phyloP scores from a whole-genome alignment of 2,797 vertebrate species.

The Myotis findleyi region DNA sequence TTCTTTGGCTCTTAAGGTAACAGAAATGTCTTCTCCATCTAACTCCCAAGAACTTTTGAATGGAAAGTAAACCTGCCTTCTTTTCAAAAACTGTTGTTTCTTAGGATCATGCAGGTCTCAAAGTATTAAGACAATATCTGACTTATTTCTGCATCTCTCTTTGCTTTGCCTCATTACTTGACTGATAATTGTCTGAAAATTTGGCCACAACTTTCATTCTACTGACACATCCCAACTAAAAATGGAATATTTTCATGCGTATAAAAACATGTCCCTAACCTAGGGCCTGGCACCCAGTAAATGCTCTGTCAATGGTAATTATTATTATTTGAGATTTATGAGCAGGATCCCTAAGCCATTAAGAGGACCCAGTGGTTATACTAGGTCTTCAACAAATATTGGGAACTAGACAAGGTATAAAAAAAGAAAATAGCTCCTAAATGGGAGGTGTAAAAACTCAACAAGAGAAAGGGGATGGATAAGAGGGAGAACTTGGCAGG shows the following conservation, averaged over 20 bases:
- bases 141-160: neutral
- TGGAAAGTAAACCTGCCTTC: neutral
- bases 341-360: neutral
- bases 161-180: neutral
- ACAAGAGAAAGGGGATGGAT: neutral
- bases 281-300: neutral
- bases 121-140: neutral
- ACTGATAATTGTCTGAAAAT: neutral
- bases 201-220: neutral
- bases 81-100: neutral
- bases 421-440: neutral
- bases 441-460: neutral
- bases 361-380: neutral
- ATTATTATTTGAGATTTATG: slow-evolving; percentile 22
- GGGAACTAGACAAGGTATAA: neutral
- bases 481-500: slow-evolving; percentile 32
- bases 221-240: neutral
- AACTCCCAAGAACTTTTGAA: slow-evolving; percentile 32
- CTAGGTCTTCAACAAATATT: neutral
- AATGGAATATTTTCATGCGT: neutral
- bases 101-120: neutral
- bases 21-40: slow-evolving; percentile 19
- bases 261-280: neutral
- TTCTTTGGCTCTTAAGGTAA: slow-evolving; percentile 3
- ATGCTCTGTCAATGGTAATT: neutral